Evolutionary conservation across 2,888 invertebrate genomes (phyloP).

Genomic region (Dione juno): DNA sequence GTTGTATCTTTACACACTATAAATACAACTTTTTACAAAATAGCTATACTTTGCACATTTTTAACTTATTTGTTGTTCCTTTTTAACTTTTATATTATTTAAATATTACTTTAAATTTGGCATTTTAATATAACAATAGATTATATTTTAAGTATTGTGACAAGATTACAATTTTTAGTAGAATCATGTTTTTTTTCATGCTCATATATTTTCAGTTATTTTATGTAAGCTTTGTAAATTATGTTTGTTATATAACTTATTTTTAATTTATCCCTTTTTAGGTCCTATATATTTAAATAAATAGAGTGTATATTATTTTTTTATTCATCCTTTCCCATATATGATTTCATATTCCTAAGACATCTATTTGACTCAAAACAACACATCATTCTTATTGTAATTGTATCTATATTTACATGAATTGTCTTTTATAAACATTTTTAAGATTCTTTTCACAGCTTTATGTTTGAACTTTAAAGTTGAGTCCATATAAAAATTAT

Average conservation of each 20-base stretch:
- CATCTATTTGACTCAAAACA: background rate
- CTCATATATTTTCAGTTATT: slow-evolving; percentile 43
- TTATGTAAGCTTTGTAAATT: slow-evolving; percentile 48
- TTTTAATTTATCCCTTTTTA: slow-evolving; percentile 61
- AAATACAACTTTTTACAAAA: slow-evolving; percentile 43
- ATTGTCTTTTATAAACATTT: background rate
- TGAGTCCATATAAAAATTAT: too few species aligned
- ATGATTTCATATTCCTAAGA: background rate
- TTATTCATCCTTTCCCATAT: slow-evolving; percentile 39
- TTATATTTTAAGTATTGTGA: slow-evolving; percentile 16
- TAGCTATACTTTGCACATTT: slow-evolving; percentile 38
- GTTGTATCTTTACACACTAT: slow-evolving; percentile 40
- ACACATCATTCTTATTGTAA: background rate
- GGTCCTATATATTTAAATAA: slow-evolving; percentile 59
- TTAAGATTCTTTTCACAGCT: background rate
- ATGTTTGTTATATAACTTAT: slow-evolving; percentile 57
- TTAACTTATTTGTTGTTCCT: slow-evolving; percentile 40
- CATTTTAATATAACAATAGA: background rate
- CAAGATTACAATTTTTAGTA: slow-evolving; percentile 48
- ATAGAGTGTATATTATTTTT: slow-evolving; percentile 53
- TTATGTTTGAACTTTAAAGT: background rate
- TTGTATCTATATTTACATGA: background rate
- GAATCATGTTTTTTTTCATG: slow-evolving; percentile 63
- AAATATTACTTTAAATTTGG: slow-evolving; percentile 37
- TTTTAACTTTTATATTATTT: slow-evolving; percentile 37